Evolutionary conservation across 2,113 vertebrate species (phyloP).

Genomic region (Aleadryas rufinucha): DNA sequence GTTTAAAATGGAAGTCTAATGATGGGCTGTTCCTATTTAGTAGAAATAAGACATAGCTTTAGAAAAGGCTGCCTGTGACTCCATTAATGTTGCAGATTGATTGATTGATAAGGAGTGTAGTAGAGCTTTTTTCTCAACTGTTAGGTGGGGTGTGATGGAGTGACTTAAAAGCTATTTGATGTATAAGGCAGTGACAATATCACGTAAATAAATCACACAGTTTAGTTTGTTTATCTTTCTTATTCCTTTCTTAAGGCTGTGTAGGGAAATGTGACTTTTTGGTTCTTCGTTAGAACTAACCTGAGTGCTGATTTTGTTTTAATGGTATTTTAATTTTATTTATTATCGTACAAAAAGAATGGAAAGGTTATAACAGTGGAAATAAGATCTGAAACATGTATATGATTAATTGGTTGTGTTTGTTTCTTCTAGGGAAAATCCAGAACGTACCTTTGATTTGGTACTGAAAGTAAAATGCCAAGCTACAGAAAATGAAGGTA

Average conservation of each 20-base stretch:
- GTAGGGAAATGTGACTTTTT: not conserved
- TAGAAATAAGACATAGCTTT: not conserved
- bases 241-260: not conserved
- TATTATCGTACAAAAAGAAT: not conserved
- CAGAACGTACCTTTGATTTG: conserved; percentile 93
- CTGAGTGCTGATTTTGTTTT: not conserved
- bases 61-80: not conserved
- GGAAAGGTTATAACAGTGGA: not conserved
- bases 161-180: not conserved
- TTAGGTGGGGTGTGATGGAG: not conserved
- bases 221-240: not conserved
- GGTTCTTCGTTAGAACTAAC: not conserved
- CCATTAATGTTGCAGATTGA: not conserved
- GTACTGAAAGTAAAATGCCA: conserved; percentile 90
- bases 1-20: not conserved
- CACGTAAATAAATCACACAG: not conserved
- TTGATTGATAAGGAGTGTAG: not conserved
- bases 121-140: not conserved
- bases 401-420: not conserved
- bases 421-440: conserved; percentile 84
- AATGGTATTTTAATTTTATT: not conserved
- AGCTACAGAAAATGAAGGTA: conserved; percentile 90
- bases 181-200: not conserved
- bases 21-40: not conserved
- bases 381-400: not conserved